Evolutionary conservation across 2,888 invertebrate species (phyloP), one percentile per base, ranked within the genome.

Genomic region (Sarcophaga rosellei): DNA sequence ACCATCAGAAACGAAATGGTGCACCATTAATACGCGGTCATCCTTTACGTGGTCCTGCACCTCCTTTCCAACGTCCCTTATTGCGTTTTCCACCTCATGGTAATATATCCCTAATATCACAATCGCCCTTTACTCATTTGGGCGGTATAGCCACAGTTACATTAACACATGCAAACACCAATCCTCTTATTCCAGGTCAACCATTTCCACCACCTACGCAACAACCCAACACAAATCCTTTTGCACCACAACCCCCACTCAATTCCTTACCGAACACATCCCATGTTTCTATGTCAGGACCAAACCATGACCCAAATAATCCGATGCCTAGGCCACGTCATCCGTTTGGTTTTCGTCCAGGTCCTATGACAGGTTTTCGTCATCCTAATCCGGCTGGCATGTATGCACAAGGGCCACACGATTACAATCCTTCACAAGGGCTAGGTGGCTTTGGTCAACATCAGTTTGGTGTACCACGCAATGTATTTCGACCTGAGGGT

Each of bases 131-230:
- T 82, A 68, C 88, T 70, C 84, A 85, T 69, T 63, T 87, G 75
- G 87, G 87, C 80, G 81, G 81, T 62, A 59, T 81, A 62, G 75
- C 85, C 57, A 72, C 85, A 79, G 75, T 88, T 69, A 84, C 89
- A 88, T 65, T 89, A 89, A 81, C 89, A 44, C 90, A 81, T 89
- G 89, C 90, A 88, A 88, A 88, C 81, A 79, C 87, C 73, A 78
- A 91, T 89, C 75, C 88, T 86, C 90, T 91, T 88, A 90, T 93
- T 92, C 90, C 92, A 92, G 92, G 93, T 90, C 92, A 90, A 81
- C 78, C 74, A 89, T 92, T 91, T 85, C 89, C 90, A 81, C 88
- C 81, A 88, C 88, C 88, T 88, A 23, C 79, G 59, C 89, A 89
- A 88, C 88, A 89, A 89, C 68, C 90, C 23, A 86, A 86, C 70